phyloP scores from a whole-genome alignment of 2,888 invertebrate species.

The Conops quadrifasciatus region DNA sequence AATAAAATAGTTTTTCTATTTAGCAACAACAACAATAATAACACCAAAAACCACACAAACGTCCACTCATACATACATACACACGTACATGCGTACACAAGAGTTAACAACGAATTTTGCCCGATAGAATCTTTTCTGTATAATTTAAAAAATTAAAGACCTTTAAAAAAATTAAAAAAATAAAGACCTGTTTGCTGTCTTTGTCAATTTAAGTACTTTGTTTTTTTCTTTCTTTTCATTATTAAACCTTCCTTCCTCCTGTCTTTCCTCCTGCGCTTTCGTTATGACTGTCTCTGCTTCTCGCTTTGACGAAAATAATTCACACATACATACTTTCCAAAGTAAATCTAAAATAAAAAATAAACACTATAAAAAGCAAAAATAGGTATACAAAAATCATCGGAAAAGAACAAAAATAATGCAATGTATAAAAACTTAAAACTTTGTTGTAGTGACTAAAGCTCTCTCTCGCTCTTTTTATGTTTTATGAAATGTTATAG shows the following conservation, averaged over 20 bases:
- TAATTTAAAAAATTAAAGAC: not conserved
- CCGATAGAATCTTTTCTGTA: no score
- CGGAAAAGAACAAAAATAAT: conserved; percentile 40
- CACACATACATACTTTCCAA: conserved; percentile 19
- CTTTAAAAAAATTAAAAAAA: not conserved
- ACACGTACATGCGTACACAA: not conserved
- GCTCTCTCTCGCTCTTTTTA: conserved; percentile 9
- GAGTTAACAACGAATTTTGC: no score
- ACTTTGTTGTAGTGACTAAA: conserved; percentile 37
- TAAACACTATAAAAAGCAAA: conserved; percentile 18
- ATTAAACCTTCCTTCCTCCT: not conserved
- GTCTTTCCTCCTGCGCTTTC: no score
- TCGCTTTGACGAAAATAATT: conserved; percentile 36
- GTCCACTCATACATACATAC: not conserved
- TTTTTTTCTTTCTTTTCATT: conserved; percentile 3
- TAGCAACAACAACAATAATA: conserved; percentile 18
- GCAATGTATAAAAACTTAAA: conserved; percentile 45
- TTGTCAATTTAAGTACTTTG: not conserved
- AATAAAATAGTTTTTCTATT: conserved; percentile 13
- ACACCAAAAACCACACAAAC: not conserved
- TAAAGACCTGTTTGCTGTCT: not conserved
- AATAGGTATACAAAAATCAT: conserved; percentile 7
- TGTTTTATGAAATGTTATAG: conserved; percentile 23
- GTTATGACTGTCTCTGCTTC: no score
- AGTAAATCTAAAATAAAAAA: no score